Percentiles rank a stretch among this genome's conserved stretches.
These are phyloP conservation scores for Epinephelus lanceolatus DNA, from an alignment of 2,113 vertebrate species.

Conservation along the genomic window DNA sequence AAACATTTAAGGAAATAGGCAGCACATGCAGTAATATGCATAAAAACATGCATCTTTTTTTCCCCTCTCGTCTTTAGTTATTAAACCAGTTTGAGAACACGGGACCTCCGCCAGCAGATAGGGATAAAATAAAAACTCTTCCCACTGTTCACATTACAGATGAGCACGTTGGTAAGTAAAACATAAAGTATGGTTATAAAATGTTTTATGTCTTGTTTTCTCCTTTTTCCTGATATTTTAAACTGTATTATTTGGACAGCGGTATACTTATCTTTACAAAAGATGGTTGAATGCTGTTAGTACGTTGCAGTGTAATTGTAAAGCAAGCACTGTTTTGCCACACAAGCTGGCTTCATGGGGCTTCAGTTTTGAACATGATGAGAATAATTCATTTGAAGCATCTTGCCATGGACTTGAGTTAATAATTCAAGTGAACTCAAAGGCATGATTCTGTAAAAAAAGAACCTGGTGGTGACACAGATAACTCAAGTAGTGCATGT, in stretches of 20 bases:
- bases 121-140: constrained; percentile 96
- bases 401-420: not conserved
- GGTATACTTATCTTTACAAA: not conserved
- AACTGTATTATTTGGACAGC: not conserved
- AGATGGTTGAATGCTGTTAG: not conserved
- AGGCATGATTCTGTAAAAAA: not conserved
- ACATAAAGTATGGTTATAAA: not conserved
- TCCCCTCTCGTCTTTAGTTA: constrained; percentile 82
- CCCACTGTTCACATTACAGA: constrained; percentile 92
- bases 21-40: not conserved
- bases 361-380: not conserved
- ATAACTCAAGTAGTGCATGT: not conserved
- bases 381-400: not conserved
- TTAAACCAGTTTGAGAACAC: constrained; percentile 99
- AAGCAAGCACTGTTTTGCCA: not conserved
- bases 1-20: not conserved
- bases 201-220: not conserved
- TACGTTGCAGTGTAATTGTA: not conserved
- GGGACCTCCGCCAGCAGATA: constrained; percentile 96
- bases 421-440: not conserved
- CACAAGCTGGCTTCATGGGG: not conserved
- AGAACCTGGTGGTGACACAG: not conserved
- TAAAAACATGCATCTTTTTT: not conserved
- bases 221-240: not conserved
- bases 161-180: constrained; percentile 93